Evolutionary conservation across 2,888 invertebrate genomes (phyloP).

Genomic region (Pachycephus smyrnensis): DNA sequence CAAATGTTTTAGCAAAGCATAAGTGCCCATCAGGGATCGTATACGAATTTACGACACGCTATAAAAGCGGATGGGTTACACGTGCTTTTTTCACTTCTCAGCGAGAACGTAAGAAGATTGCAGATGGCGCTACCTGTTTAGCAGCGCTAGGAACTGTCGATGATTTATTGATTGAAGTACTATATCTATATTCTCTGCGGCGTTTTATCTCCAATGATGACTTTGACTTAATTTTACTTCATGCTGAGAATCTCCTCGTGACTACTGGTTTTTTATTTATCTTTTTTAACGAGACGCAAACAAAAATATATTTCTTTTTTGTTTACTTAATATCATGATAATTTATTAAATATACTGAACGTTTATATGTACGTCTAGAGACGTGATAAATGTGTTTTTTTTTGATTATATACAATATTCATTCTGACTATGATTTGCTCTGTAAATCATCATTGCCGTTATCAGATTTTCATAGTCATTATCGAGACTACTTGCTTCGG

Average conservation of each 20-base stretch:
- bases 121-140: background rate
- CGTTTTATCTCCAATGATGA: background rate
- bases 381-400: too few relatives aligned
- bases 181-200: background rate
- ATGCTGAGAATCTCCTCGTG: background rate
- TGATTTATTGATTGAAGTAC: background rate
- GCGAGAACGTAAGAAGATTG: background rate
- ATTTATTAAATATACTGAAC: too few relatives aligned
- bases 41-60: background rate
- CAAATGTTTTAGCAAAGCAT: background rate
- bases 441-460: background rate
- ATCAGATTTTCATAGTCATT: slow-evolving; percentile 15
- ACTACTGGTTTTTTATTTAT: background rate
- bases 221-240: background rate
- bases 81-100: background rate
- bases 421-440: background rate
- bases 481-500: slow-evolving; percentile 12
- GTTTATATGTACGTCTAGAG: too few relatives aligned
- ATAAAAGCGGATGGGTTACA: background rate
- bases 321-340: too few relatives aligned
- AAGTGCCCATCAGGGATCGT: background rate
- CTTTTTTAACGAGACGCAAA: too few relatives aligned
- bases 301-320: too few relatives aligned
- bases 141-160: background rate
- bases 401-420: background rate